A percentile compares a stretch with the other conserved stretches of the same genome.
phyloP scores from a whole-genome alignment of 1,140 invertebrate genomes.

The Zeugodacus cucurbitae region DNA sequence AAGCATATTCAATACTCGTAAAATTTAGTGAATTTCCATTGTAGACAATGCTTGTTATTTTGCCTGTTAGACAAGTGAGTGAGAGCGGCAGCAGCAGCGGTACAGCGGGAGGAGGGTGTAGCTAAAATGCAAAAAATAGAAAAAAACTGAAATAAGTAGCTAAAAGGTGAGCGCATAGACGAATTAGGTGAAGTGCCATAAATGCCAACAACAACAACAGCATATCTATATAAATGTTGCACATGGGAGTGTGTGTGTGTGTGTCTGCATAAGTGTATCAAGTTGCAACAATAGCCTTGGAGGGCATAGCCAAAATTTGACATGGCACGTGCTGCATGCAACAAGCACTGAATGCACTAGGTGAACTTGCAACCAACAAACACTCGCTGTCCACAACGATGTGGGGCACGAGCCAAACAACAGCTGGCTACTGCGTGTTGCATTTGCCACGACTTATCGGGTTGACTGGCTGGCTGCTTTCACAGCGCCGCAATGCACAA shows the following conservation, averaged over 20 bases:
- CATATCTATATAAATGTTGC: background rate
- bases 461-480: slow-evolving; percentile 3
- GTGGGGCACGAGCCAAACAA: background rate
- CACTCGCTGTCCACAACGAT: background rate
- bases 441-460: background rate
- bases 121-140: background rate
- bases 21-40: background rate
- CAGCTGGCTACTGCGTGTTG: background rate
- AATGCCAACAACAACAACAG: background rate
- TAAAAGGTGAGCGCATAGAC: background rate
- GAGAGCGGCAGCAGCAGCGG: background rate
- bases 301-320: slow-evolving; percentile 15
- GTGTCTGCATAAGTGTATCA: background rate
- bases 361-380: slow-evolving; percentile 3
- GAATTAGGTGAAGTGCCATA: slow-evolving; percentile 35
- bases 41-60: background rate
- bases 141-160: background rate
- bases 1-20: background rate
- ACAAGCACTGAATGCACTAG: background rate
- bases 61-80: background rate
- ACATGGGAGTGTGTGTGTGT: background rate
- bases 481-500: background rate
- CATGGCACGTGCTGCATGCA: slow-evolving; percentile 24
- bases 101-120: background rate
- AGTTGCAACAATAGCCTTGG: slow-evolving; percentile 1